Evolutionary conservation across 2,113 vertebrate genomes (phyloP), one percentile per base, ranked within the genome.

Genomic region (Spermophilus dauricus): DNA sequence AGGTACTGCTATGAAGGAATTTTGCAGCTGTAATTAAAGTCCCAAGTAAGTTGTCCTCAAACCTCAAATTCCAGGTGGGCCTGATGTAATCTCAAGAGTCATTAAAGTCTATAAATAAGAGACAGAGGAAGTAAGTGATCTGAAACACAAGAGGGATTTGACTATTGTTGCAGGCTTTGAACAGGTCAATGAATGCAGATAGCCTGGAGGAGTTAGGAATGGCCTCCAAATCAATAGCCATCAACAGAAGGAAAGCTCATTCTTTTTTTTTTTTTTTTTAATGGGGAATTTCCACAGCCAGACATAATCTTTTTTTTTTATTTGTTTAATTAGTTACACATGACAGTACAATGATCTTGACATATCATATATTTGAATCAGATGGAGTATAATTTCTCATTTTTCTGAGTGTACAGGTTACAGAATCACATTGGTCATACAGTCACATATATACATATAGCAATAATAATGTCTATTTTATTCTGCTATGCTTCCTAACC

Each of bases 61-160:
- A 81, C 22, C 3, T 34, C 16, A 22, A 95, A 63, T 86, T 78
- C 51, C 45, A 91, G 12, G 5, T 78, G n/a, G 61, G 13, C 8
- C 42, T 91, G 53, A 90, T 7, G 2, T 67, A 77, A 78, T 61
- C 51, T 56, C 16, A 32, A 6, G 5, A 85, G 30, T 16, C n/a
- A 53, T 94, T 73, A 88, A 82, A 39, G 42, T 86, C 75, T 76
- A 65, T 20, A 94, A 5, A 39, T 85, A 51, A 95, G 53, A 72
- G 18, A 87, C 32, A 82, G 37, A 92, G 9, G 42, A 83, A 89
- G 17, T 20, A 37, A 53, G 30, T 90, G 72, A 95, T 84, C 0
- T 76, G 28, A 93, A 80, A 37, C 48, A 53, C 12, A 30, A 89
- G 30, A 88, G 58, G 20, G 17, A 82, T 26, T 42, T 37, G 3